Base-by-base conservation (phyloP, 2,113 vertebrate species). In the Oncorhynchus clarkii region DNA sequence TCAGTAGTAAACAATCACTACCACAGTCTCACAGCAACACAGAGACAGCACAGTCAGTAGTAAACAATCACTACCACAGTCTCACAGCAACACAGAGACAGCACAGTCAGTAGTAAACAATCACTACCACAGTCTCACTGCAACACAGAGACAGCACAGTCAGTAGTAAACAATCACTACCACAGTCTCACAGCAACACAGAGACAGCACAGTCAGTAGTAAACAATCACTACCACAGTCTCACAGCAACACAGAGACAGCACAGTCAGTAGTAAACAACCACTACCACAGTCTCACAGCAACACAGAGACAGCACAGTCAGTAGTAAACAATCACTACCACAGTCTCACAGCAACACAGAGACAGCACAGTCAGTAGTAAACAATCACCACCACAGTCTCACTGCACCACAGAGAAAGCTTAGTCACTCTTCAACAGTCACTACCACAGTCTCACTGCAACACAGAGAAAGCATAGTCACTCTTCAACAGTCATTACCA, bases 111-210 rank as follows among this genome's bases (percentile, higher is more conserved):
- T 78, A 71, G 85, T 79, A 66, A 74, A 71, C 48, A 72, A 73
- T 78, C 3, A 29, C 4, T 29, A 0, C 29, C 3, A 29, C 29
- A 4, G 29, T 29, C 29, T 29, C 29, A 29, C 29, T 2, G 27
- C 27, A 97, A 83, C 78, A 88, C 71, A 86, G 79, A 82, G 20
- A 83, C 67, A 84, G 7, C 49, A 70, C 62, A 78, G 84, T 90
- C 82, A 90, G 67, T 78, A 71, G 85, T 29, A 0, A 29, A 3
- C 27, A 29, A 4, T 31, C 31, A 31, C 4, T 31, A 1, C 31
- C 98, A 99, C 77, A 97, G 97, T 99, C 91, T 71, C 86, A 75
- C 67, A 84, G 85, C 83, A 79, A 84, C 78, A 88, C 72, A 86
- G 78, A 82, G 20, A 83, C 67, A 85, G 6, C 49, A 71, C 62